Evolutionary conservation across 2,888 invertebrate species (phyloP).

Genomic region (Peribatodes rhomboidaria): DNA sequence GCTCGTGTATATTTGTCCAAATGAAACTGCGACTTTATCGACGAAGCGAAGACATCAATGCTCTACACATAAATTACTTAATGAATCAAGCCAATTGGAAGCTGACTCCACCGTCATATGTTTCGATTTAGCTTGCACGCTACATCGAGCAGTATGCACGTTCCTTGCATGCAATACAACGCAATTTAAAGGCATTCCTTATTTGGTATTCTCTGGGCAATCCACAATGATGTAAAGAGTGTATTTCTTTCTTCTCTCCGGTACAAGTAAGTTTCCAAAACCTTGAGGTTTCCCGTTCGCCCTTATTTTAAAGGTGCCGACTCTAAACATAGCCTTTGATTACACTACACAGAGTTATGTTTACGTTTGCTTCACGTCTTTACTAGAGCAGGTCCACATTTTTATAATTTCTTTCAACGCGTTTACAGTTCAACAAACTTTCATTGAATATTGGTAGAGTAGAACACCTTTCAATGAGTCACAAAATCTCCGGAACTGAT

Average conservation of each 20-base stretch:
- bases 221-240: slow-evolving; percentile 34
- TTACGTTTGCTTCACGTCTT: slow-evolving; percentile 59
- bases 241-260: slow-evolving; percentile 34
- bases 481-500: slow-evolving; percentile 7
- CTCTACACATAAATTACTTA: slow-evolving; percentile 62
- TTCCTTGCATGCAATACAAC: slow-evolving; percentile 38
- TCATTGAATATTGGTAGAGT: slow-evolving; percentile 41
- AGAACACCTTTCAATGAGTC: slow-evolving; percentile 18
- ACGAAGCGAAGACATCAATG: slow-evolving; percentile 44
- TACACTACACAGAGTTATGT: slow-evolving; percentile 55
- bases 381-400: slow-evolving; percentile 63
- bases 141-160: slow-evolving; percentile 39
- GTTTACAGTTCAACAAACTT: slow-evolving; percentile 79
- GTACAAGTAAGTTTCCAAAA: slow-evolving; percentile 1
- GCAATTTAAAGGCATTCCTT: slow-evolving; percentile 34
- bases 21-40: slow-evolving; percentile 33
- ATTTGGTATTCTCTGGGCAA: slow-evolving; percentile 26
- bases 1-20: slow-evolving; percentile 22
- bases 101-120: slow-evolving; percentile 58
- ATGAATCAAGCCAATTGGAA: slow-evolving; percentile 63
- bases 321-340: slow-evolving; percentile 53
- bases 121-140: slow-evolving; percentile 60
- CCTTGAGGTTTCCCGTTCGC: slow-evolving; percentile 36
- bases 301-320: slow-evolving; percentile 40
- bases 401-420: slow-evolving; percentile 79